Conservation (phyloP, 2,888 invertebrate species). For the Epiblema foenella region DNA sequence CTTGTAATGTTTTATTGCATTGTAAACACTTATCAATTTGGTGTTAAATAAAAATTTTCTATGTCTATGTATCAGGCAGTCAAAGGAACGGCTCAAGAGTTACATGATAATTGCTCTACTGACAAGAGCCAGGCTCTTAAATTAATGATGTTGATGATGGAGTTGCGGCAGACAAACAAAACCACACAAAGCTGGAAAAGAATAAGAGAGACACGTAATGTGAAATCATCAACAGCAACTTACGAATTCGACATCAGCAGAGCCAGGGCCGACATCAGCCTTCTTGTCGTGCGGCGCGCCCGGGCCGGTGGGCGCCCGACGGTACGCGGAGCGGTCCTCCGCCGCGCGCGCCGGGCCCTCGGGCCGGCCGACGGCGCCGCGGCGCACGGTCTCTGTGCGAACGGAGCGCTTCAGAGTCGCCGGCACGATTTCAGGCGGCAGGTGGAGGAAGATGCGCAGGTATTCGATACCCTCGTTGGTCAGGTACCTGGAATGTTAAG, state of each 20-base stretch:
- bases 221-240: conserved; percentile 59
- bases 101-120: too few species aligned
- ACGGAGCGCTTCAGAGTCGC: conserved; percentile 97
- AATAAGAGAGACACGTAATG: too few species aligned
- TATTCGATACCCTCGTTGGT: conserved; percentile 99
- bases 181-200: too few species aligned
- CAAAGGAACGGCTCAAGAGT: too few species aligned
- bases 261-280: conserved; percentile 98
- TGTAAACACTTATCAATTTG: too few species aligned
- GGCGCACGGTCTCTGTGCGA: conserved; percentile 93
- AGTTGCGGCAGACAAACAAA: too few species aligned
- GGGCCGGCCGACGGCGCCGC: conserved; percentile 88
- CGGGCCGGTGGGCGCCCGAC: conserved; percentile 88
- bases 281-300: conserved; percentile 93
- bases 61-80: too few species aligned
- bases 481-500: conserved; percentile 87
- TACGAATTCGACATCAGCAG: conserved; percentile 95
- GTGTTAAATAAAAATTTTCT: too few species aligned
- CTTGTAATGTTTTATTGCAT: too few species aligned
- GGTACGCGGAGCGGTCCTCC: conserved; percentile 93
- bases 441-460: conserved; percentile 96
- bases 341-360: conserved; percentile 90
- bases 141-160: too few species aligned
- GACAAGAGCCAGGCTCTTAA: too few species aligned
- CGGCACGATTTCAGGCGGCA: conserved; percentile 99